phyloP scores from a whole-genome alignment of 2,888 invertebrate species.

The Neoascia interrupta region DNA sequence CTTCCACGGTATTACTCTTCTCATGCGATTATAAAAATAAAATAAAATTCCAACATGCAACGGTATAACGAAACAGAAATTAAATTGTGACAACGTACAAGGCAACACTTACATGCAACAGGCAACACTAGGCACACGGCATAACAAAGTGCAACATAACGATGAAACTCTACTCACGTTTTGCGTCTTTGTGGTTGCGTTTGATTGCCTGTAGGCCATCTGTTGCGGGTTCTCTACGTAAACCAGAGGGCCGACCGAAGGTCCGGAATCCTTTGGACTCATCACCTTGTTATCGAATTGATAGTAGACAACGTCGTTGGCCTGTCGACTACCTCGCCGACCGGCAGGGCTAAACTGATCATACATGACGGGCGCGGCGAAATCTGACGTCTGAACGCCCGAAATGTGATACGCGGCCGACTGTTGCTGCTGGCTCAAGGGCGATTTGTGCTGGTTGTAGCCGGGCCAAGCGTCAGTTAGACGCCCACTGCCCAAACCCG shows the following conservation, averaged over 20 bases:
- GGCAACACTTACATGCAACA: conserved; percentile 68
- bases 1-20: no score
- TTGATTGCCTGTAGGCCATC: conserved; percentile 42
- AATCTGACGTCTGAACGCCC: conserved; percentile 78
- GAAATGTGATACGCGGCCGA: conserved; percentile 78
- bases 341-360: conserved; percentile 56
- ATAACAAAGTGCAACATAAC: conserved; percentile 30
- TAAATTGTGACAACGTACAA: conserved; percentile 2
- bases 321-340: conserved; percentile 71
- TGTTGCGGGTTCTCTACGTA: conserved; percentile 57
- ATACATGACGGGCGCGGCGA: conserved; percentile 73
- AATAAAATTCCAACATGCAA: conserved; percentile 20
- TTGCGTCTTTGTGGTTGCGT: conserved; percentile 54
- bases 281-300: conserved; percentile 76
- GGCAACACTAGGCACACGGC: conserved; percentile 41
- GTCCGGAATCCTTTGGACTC: conserved; percentile 55
- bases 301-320: conserved; percentile 77
- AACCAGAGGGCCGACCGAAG: conserved; percentile 52
- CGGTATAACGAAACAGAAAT: no score
- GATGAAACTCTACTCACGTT: conserved; percentile 61
- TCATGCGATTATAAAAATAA: neutral
- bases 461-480: conserved; percentile 56
- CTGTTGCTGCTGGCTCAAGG: conserved; percentile 56
- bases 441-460: conserved; percentile 49
- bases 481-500: conserved; percentile 48